These are phyloP conservation scores for Cheilosia scutellata DNA, from an alignment of 2,888 invertebrate genomes.

Conservation along the genomic window DNA sequence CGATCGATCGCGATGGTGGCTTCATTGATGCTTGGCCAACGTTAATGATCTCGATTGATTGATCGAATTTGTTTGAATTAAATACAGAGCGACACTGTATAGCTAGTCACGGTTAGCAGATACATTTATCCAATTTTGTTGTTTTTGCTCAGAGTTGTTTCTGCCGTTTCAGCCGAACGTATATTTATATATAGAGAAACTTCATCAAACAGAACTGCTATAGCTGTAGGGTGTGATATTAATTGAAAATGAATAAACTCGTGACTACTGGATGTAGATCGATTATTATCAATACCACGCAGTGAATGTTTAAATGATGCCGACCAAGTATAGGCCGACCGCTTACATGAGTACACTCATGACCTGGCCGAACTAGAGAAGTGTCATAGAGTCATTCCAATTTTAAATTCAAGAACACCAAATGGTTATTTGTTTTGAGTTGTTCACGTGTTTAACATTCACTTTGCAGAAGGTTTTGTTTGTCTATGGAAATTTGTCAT, in stretches of 20 bases:
- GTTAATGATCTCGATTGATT: constrained; percentile 72
- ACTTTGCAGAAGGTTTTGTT: constrained; percentile 39
- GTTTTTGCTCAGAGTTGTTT: neutral
- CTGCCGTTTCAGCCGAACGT: constrained; percentile 4
- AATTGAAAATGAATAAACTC: constrained; percentile 60
- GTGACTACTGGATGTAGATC: constrained; percentile 54
- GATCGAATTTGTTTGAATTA: constrained; percentile 66
- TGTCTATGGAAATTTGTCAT: constrained; percentile 35
- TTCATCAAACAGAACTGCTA: constrained; percentile 18
- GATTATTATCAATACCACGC: constrained; percentile 39
- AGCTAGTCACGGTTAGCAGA: constrained; percentile 49
- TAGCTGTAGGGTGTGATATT: constrained; percentile 12
- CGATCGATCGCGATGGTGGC: neutral
- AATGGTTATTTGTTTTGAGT: constrained; percentile 11
- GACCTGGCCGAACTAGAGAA: constrained; percentile 23
- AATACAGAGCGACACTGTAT: constrained; percentile 24
- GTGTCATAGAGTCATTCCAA: constrained; percentile 28
- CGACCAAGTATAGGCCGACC: constrained; percentile 2
- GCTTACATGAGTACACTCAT: constrained; percentile 3
- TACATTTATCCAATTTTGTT: constrained; percentile 22
- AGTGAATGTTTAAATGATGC: constrained; percentile 1
- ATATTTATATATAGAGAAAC: neutral
- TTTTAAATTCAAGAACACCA: constrained; percentile 43
- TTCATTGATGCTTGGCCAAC: constrained; percentile 48
- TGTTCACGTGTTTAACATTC: constrained; percentile 44